These are phyloP conservation scores for Spodoptera litura DNA, from an alignment of 1,140 invertebrate species.

Conservation along the genomic window DNA sequence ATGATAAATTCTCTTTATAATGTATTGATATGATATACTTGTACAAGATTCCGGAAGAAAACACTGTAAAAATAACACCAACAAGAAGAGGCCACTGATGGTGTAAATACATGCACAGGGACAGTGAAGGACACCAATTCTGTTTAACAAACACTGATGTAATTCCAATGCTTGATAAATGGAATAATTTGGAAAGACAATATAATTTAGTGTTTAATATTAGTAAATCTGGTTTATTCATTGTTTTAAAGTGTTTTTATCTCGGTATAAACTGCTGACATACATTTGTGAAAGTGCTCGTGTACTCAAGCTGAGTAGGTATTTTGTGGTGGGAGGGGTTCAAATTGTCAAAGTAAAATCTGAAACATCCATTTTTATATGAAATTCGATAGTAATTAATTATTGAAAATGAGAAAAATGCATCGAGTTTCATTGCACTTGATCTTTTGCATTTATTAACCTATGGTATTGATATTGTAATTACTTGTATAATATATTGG, in stretches of 20 bases:
- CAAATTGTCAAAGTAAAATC: conserved; percentile 69
- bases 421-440: conserved; percentile 85
- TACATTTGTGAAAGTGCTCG: conserved; percentile 71
- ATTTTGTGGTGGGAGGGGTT: conserved; percentile 69
- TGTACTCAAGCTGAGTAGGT: conserved; percentile 74
- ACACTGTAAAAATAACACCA: conserved; percentile 69
- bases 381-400: conserved; percentile 74
- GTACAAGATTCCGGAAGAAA: conserved; percentile 79
- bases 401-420: conserved; percentile 75
- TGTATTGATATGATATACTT: conserved; percentile 83
- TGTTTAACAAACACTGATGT: conserved; percentile 66
- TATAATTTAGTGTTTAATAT: conserved; percentile 85
- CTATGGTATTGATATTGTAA: conserved; percentile 87
- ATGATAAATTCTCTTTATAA: conserved; percentile 77
- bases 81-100: conserved; percentile 65
- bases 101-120: conserved; percentile 68
- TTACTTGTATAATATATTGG: conserved; percentile 86
- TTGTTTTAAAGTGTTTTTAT: conserved; percentile 84
- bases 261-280: conserved; percentile 74
- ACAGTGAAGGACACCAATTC: conserved; percentile 65
- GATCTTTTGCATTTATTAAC: conserved; percentile 87
- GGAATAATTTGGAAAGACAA: conserved; percentile 84
- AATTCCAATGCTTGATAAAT: conserved; percentile 78
- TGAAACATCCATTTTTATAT: conserved; percentile 70
- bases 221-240: conserved; percentile 83